Evolutionary conservation across 1,140 invertebrate genomes (phyloP).

Genomic region (Panulirus ornatus): DNA sequence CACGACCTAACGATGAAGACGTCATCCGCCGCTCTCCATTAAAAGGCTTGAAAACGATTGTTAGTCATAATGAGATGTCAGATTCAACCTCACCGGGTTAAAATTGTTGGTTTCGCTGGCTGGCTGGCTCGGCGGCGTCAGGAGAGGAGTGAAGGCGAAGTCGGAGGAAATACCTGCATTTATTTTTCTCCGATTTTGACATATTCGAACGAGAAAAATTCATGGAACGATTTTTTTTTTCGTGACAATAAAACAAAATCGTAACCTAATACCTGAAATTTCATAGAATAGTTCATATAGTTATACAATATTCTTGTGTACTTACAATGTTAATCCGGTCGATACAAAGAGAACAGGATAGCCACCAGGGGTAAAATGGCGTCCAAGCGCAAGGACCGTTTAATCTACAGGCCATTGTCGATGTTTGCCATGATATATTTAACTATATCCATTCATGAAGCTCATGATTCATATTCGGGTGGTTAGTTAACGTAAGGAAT

Average conservation of each 20-base stretch:
- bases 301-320: not conserved
- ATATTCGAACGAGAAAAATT: too few species aligned
- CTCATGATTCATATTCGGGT: too few species aligned
- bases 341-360: constrained; percentile 12
- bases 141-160: not conserved
- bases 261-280: too few species aligned
- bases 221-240: not conserved
- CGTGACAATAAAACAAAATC: not conserved
- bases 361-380: not conserved
- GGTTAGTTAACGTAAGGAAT: too few species aligned
- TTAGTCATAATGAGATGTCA: too few species aligned
- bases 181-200: not conserved
- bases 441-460: too few species aligned
- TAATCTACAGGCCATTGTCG: too few species aligned
- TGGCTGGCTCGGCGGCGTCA: not conserved
- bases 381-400: not conserved
- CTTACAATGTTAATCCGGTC: constrained; percentile 18
- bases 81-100: not conserved
- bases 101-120: not conserved
- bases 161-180: not conserved
- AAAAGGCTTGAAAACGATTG: too few species aligned
- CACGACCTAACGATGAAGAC: not conserved
- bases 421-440: too few species aligned
- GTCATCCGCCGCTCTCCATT: too few species aligned
- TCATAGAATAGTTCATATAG: not conserved